These are phyloP conservation scores for Pelvicachromis taeniatus DNA, from an alignment of 2,113 vertebrate genomes.

Conservation along the genomic window DNA sequence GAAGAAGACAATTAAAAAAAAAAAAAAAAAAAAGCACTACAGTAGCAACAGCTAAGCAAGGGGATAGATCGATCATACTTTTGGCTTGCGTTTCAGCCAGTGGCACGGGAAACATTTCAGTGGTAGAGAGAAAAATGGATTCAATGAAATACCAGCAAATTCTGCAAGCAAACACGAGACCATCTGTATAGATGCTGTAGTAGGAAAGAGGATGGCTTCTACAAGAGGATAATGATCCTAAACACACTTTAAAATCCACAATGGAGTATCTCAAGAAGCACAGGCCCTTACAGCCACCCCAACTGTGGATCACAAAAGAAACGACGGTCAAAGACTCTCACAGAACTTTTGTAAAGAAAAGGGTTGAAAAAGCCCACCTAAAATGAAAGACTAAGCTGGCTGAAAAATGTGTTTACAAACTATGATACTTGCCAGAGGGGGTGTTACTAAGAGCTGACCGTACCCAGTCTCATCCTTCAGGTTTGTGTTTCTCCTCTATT, in stretches of 20 bases:
- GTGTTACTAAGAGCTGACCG: not conserved
- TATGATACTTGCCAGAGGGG: not conserved
- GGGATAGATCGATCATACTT: not conserved
- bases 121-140: not conserved
- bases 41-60: not conserved
- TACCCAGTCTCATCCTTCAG: not conserved
- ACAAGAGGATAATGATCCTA: not conserved
- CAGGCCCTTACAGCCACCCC: not conserved
- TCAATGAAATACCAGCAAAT: not conserved
- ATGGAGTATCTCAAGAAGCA: not conserved
- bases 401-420: not conserved
- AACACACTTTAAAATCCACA: not conserved
- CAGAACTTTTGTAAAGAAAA: not conserved
- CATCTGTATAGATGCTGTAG: not conserved
- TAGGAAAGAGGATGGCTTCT: not conserved
- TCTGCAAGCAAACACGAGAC: not conserved
- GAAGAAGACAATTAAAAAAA: not conserved
- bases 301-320: not conserved
- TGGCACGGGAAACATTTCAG: not conserved
- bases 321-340: not conserved
- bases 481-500: not conserved
- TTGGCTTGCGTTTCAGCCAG: not conserved
- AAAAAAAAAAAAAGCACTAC: not conserved
- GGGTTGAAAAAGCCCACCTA: not conserved
- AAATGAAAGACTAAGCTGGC: not conserved